Evolutionary conservation across 2,888 invertebrate genomes (phyloP), one percentile per base, ranked within the genome.

Genomic region (Caenorhabditis auriculariae): DNA sequence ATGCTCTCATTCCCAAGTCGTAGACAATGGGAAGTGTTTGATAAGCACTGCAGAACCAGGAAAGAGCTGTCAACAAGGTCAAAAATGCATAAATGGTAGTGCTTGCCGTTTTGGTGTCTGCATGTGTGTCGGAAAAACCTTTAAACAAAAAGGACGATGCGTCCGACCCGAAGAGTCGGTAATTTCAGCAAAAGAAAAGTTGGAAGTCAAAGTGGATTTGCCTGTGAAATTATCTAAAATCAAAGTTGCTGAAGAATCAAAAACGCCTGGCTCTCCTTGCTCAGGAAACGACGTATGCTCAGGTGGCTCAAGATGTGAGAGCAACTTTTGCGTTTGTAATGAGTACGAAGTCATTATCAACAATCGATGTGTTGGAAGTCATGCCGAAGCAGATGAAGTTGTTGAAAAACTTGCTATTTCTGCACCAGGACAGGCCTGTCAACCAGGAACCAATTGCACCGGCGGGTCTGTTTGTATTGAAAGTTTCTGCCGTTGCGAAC

Each of bases 71-170:
- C 69, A 67, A 29, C 38, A 62, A 4, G 78, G 78, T 1, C 69
- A 80, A 45, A 48, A 50, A 24, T 80, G 80, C 53, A 44, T 62
- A 21, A 65, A 69, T 19, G 79, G 77, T 19, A 65, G 69, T 15
- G 60, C 57, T 1, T 81, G 81, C 48, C 63, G 74, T 6, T 75
- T 75, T 51, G 78, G 77, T 5, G 58, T 69, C 26, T 79, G 79
- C 51, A 66, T 73, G 56, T 77, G 78, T 28, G 55, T 63, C 7
- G 58, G 63, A 3, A 74, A 67, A 9, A 59, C 67, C 28, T 47
- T 63, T 29, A 57, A 61, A 2, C 56, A 67, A 0, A 53, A 64
- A 7, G 74, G 70, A 3, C 37, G 64, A 27, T 77, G 77, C 43
- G 71, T 63, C 37, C 47, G 48, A 37, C 9, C 17, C 19, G n/a